Evolutionary conservation across 2,113 vertebrate genomes (phyloP).

Genomic region (Seriola rivoliana): DNA sequence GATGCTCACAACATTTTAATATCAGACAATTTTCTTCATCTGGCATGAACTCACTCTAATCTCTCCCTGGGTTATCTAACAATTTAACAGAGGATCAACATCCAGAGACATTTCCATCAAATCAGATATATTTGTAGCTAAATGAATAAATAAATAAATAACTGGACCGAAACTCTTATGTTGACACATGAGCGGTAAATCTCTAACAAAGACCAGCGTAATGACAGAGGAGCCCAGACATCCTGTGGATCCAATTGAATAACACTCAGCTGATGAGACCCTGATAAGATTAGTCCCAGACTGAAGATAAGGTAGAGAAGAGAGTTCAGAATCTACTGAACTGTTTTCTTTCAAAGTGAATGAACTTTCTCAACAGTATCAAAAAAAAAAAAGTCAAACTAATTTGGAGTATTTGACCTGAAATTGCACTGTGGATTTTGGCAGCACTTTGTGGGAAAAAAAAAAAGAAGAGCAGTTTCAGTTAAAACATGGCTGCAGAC

Average conservation of each 20-base stretch:
- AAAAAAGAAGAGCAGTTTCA: not conserved
- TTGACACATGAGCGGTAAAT: not conserved
- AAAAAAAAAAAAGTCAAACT: not conserved
- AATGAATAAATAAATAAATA: not conserved
- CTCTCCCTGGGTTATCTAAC: constrained; percentile 35
- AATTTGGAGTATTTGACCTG: not conserved
- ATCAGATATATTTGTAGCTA: constrained; percentile 3
- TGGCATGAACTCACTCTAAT: constrained; percentile 20
- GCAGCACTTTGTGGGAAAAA: not conserved
- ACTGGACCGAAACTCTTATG: not conserved
- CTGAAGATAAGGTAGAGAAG: not conserved
- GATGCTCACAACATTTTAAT: not conserved
- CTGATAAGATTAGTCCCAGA: constrained; percentile 14
- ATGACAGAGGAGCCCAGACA: not conserved
- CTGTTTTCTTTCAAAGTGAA: not conserved
- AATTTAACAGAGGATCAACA: constrained; percentile 23
- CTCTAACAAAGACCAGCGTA: not conserved
- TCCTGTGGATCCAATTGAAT: constrained; percentile 22
- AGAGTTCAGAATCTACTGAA: not conserved
- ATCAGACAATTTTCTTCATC: constrained; percentile 12
- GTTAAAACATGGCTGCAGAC: not conserved
- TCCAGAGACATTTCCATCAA: constrained; percentile 21
- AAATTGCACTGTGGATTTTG: not conserved
- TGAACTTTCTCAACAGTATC: constrained; percentile 3
- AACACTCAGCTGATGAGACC: not conserved